phyloP scores from a whole-genome alignment of 2,797 vertebrate genomes.

The Sebastiscus albofasciatus region DNA sequence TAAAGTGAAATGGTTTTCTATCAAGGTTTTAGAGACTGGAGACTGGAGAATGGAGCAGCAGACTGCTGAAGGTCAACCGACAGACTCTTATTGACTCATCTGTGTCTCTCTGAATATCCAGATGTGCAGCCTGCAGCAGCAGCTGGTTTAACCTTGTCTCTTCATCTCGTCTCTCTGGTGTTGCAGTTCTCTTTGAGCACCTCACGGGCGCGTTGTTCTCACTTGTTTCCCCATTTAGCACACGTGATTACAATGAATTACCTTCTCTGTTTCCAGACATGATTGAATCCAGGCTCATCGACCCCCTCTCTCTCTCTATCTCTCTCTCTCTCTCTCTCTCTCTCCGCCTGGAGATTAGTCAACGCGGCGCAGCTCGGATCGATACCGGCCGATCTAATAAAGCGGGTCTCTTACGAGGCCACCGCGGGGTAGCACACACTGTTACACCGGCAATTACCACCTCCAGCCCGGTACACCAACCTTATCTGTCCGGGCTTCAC shows the following conservation, averaged over 20 bases:
- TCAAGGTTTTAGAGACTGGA: slow-evolving; percentile 24
- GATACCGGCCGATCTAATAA: slow-evolving; percentile 84
- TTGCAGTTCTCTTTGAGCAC: slow-evolving; percentile 70
- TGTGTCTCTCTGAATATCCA: slow-evolving; percentile 6
- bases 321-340: background rate
- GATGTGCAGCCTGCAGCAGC: background rate
- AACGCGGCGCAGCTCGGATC: slow-evolving; percentile 73
- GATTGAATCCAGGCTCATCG: slow-evolving; percentile 81
- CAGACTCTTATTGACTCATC: slow-evolving; percentile 23
- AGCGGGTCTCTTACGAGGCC: slow-evolving; percentile 80
- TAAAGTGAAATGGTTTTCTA: slow-evolving; percentile 38
- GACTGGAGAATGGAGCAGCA: background rate
- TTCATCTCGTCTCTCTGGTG: background rate
- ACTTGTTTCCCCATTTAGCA: slow-evolving; percentile 72
- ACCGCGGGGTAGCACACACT: slow-evolving; percentile 74
- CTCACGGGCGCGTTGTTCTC: slow-evolving; percentile 82
- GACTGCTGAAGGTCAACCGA: slow-evolving; percentile 51
- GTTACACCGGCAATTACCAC: slow-evolving; percentile 81
- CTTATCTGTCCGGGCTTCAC: slow-evolving; percentile 54
- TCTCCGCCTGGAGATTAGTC: slow-evolving; percentile 77
- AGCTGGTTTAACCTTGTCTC: background rate
- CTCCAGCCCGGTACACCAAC: slow-evolving; percentile 30
- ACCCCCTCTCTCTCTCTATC: slow-evolving; percentile 33
- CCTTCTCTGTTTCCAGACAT: slow-evolving; percentile 76
- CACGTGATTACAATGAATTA: slow-evolving; percentile 80